Conservation (phyloP, 1,140 invertebrate species). For the Hypothenemus hampei region DNA sequence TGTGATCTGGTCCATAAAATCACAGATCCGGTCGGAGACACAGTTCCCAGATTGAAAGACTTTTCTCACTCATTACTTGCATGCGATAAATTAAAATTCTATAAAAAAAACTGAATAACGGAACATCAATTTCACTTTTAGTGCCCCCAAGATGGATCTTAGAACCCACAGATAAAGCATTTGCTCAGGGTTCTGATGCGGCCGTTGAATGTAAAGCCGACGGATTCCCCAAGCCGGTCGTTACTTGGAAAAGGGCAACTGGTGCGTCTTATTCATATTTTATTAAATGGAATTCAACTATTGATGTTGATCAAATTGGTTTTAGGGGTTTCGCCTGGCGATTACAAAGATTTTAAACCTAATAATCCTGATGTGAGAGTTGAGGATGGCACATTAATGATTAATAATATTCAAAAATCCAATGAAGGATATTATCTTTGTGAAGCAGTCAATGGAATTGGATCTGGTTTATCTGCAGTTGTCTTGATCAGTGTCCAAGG, state of each 20-base stretch:
- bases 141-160: slow-evolving; percentile 95
- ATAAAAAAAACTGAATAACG: neutral
- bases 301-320: neutral
- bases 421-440: slow-evolving; percentile 95
- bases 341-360: slow-evolving; percentile 87
- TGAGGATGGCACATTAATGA: slow-evolving; percentile 83
- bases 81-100: no score
- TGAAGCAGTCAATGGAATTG: slow-evolving; percentile 93
- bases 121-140: slow-evolving; percentile 47
- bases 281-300: neutral
- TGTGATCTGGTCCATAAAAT: no score
- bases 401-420: slow-evolving; percentile 84
- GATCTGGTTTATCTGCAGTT: slow-evolving; percentile 87
- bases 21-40: no score
- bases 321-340: slow-evolving; percentile 79
- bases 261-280: slow-evolving; percentile 53
- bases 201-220: slow-evolving; percentile 93
- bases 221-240: slow-evolving; percentile 88
- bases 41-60: no score
- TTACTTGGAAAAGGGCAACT: slow-evolving; percentile 93
- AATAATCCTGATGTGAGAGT: slow-evolving; percentile 85
- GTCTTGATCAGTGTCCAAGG: slow-evolving; percentile 90
- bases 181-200: slow-evolving; percentile 88
- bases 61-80: no score
- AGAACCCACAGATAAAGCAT: slow-evolving; percentile 91